Conservation (phyloP, 2,797 vertebrate species). For the Amblyraja radiata region DNA sequence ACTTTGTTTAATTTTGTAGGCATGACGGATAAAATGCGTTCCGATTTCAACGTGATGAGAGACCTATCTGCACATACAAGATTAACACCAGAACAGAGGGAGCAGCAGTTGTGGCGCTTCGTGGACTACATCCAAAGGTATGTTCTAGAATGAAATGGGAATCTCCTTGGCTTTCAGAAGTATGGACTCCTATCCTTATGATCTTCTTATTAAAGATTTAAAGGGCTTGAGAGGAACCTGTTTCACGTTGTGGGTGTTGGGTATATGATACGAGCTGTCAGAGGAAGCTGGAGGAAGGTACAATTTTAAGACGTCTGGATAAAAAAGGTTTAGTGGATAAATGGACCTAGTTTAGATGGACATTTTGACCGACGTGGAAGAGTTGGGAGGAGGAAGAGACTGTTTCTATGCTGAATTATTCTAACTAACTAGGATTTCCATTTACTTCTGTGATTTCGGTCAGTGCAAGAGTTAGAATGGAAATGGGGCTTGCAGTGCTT, state of each 20-base stretch:
- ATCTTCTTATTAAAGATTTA: too few relatives aligned
- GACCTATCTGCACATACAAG: conserved; percentile 74
- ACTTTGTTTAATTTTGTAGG: conserved; percentile 56
- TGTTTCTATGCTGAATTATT: too few relatives aligned
- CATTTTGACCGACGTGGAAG: too few relatives aligned
- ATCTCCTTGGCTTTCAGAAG: background rate
- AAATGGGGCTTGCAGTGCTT: background rate
- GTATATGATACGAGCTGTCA: too few relatives aligned
- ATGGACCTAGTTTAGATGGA: too few relatives aligned
- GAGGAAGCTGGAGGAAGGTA: too few relatives aligned
- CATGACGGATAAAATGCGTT: conserved; percentile 83
- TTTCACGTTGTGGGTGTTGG: too few relatives aligned
- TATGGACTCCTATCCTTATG: too few relatives aligned
- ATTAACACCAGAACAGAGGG: conserved; percentile 71
- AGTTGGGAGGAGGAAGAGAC: too few relatives aligned
- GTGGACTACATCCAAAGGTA: conserved; percentile 68
- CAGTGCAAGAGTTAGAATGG: background rate
- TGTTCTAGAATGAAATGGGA: conserved; percentile 37
- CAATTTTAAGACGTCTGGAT: too few relatives aligned
- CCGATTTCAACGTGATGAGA: conserved; percentile 81
- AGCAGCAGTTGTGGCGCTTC: conserved; percentile 68
- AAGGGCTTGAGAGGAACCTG: too few relatives aligned
- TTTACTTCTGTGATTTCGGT: background rate
- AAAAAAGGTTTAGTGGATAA: too few relatives aligned
- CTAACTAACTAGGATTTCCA: background rate